Conservation (phyloP, 2,113 vertebrate species). For the Spermophilus dauricus region DNA sequence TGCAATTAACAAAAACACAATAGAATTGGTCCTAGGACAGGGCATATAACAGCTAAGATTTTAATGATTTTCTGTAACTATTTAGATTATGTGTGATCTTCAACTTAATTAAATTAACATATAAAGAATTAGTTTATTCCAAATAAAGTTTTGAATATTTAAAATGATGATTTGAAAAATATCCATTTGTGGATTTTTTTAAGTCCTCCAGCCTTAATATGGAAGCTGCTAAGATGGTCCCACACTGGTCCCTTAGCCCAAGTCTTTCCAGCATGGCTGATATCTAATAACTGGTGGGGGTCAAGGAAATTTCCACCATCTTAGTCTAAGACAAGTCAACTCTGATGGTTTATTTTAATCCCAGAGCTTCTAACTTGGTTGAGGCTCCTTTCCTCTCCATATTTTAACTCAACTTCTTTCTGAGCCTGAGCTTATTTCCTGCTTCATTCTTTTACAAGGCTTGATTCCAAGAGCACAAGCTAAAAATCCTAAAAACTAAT, state of each 20-base stretch:
- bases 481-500: background rate
- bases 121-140: too few species aligned
- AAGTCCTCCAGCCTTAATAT: background rate
- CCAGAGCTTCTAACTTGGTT: background rate
- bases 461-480: background rate
- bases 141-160: conserved; percentile 3
- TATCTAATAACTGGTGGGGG: background rate
- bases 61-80: background rate
- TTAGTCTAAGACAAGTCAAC: background rate
- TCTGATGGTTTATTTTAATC: background rate
- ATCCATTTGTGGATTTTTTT: background rate
- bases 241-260: background rate
- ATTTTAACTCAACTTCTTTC: background rate
- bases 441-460: background rate
- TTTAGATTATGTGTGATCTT: background rate
- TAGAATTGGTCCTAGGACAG: background rate
- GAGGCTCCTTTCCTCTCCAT: background rate
- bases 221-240: background rate
- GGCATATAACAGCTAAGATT: background rate
- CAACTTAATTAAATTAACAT: background rate
- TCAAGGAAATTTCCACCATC: background rate
- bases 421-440: background rate
- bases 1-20: background rate
- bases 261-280: background rate
- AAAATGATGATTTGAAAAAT: background rate